Conservation (phyloP, 1,140 invertebrate genomes). For the Euura saliciscinereae region DNA sequence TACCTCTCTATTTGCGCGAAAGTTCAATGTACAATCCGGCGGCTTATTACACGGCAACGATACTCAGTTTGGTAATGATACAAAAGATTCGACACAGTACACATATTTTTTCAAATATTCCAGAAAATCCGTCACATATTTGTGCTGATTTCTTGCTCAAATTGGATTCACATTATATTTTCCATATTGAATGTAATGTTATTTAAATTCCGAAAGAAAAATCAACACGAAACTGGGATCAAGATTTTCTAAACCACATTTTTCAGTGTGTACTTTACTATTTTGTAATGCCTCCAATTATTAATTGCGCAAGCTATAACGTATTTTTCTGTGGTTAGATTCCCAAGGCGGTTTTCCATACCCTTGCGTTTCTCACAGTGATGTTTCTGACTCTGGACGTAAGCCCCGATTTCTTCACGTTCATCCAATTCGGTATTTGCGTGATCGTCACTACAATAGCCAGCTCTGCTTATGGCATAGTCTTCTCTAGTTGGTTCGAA, state of each 20-base stretch:
- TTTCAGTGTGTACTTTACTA: too few relatives aligned
- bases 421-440: constrained; percentile 22
- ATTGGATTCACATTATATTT: background rate
- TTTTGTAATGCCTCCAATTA: too few relatives aligned
- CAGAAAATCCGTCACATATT: too few relatives aligned
- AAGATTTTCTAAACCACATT: too few relatives aligned
- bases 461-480: constrained; percentile 29
- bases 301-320: too few relatives aligned
- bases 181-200: too few relatives aligned
- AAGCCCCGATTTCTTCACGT: constrained; percentile 6
- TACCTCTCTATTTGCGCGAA: constrained; percentile 33
- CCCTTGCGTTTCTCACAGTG: constrained; percentile 23
- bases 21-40: constrained; percentile 27
- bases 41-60: constrained; percentile 34
- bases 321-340: constrained; percentile 21
- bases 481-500: constrained; percentile 30
- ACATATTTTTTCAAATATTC: too few relatives aligned
- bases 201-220: too few relatives aligned
- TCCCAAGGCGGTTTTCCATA: constrained; percentile 23
- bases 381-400: constrained; percentile 23
- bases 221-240: too few relatives aligned
- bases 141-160: too few relatives aligned
- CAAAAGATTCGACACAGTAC: too few relatives aligned
- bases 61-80: constrained; percentile 31
- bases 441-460: constrained; percentile 24